Percentiles rank a stretch among this genome's conserved stretches.
Evolutionary conservation across 2,113 vertebrate genomes (phyloP).

Genomic region (Suricata suricatta): DNA sequence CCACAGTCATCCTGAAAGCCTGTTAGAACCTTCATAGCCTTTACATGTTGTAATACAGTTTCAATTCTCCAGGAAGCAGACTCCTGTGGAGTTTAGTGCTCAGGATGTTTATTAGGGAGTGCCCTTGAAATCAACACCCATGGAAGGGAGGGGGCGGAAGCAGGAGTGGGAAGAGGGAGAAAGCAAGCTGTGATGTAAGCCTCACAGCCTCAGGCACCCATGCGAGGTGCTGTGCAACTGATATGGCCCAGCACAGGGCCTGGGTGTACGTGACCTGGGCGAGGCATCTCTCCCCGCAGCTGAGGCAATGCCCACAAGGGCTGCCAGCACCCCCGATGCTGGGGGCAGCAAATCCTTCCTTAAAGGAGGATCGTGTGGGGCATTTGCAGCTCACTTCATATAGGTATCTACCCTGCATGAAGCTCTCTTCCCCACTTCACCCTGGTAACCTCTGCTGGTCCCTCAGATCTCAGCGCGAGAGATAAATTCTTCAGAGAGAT

Average conservation of each 20-base stretch:
- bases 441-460: background rate
- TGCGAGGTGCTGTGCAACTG: background rate
- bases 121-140: conserved; percentile 37
- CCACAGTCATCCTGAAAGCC: background rate
- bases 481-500: background rate
- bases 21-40: background rate
- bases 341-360: background rate
- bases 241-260: background rate
- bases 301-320: background rate
- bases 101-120: conserved; percentile 72
- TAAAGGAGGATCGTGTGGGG: background rate
- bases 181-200: background rate
- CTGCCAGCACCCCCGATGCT: background rate
- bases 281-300: background rate
- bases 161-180: conserved; percentile 7
- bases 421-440: background rate
- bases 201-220: background rate
- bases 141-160: conserved; percentile 34
- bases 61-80: conserved; percentile 54
- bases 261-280: background rate
- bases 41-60: background rate
- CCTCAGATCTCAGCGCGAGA: background rate
- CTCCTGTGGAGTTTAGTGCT: background rate
- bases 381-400: background rate
- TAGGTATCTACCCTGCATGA: background rate